These are phyloP conservation scores for Timema podura DNA, from an alignment of 2,888 invertebrate genomes.

Conservation along the genomic window DNA sequence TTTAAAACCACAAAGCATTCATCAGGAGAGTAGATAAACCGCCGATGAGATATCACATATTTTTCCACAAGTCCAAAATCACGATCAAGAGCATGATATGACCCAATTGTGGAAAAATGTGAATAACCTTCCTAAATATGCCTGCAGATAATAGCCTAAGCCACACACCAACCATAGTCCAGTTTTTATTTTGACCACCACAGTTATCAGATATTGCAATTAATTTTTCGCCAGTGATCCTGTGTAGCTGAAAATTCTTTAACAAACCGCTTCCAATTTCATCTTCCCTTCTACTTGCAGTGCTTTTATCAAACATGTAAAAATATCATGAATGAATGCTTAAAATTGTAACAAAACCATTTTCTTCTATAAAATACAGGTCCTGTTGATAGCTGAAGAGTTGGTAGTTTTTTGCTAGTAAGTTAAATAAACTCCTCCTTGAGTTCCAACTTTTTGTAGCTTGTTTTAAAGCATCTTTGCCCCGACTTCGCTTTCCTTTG, in stretches of 20 bases:
- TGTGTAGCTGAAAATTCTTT: background rate
- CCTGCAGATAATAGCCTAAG: background rate
- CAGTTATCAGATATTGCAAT: conserved; percentile 1
- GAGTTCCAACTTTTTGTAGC: background rate
- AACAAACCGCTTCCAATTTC: background rate
- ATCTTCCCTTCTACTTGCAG: background rate
- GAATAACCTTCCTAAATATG: background rate
- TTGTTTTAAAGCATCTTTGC: background rate
- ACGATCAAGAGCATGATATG: too few relatives aligned
- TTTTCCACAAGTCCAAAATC: too few relatives aligned
- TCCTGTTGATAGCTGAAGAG: background rate
- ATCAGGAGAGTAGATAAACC: too few relatives aligned
- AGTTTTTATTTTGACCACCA: background rate
- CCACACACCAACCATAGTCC: background rate
- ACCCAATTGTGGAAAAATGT: too few relatives aligned
- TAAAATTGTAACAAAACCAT: background rate
- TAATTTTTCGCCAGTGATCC: background rate
- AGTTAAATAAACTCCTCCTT: background rate
- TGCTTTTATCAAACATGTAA: background rate
- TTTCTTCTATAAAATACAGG: background rate
- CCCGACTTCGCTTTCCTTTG: background rate
- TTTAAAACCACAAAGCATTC: too few relatives aligned
- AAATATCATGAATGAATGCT: background rate
- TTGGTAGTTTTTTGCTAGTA: background rate
- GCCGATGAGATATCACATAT: too few relatives aligned